Conservation (phyloP, 2,888 invertebrate species). For the Heliconius ethilla region DNA sequence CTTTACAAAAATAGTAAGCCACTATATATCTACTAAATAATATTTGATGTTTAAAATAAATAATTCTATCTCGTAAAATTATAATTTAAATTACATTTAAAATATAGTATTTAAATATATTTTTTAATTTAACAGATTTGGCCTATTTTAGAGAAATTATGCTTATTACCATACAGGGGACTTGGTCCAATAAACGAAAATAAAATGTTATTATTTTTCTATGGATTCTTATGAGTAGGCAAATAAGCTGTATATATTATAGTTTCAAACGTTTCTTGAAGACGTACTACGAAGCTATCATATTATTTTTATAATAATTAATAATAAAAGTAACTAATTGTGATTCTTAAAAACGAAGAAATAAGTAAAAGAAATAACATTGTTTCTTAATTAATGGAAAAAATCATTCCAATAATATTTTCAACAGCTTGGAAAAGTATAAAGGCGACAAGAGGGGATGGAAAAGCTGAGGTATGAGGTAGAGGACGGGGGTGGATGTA, state of each 20-base stretch:
- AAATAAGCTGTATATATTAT: too few species aligned
- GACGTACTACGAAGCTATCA: not conserved
- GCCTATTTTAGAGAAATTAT: too few species aligned
- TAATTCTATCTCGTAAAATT: too few species aligned
- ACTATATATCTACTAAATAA: not conserved
- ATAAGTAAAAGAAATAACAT: not conserved
- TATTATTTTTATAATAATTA: not conserved
- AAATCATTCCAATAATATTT: not conserved
- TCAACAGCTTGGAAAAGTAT: slow-evolving; percentile 47
- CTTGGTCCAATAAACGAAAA: too few species aligned
- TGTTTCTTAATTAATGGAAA: not conserved
- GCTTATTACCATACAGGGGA: too few species aligned
- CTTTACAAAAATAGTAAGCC: not conserved
- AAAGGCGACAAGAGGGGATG: slow-evolving; percentile 49
- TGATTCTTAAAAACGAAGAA: not conserved
- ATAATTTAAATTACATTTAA: too few species aligned
- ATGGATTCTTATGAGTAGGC: too few species aligned
- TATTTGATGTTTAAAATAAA: not conserved
- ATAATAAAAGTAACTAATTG: not conserved
- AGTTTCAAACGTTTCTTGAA: not conserved
- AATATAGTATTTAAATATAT: too few species aligned
- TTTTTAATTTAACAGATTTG: too few species aligned
- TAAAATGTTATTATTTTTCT: too few species aligned
- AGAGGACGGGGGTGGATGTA: slow-evolving; percentile 65
- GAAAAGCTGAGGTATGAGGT: slow-evolving; percentile 51